Base-by-base conservation (phyloP, 1,140 invertebrate species). In the Panonychus citri region DNA sequence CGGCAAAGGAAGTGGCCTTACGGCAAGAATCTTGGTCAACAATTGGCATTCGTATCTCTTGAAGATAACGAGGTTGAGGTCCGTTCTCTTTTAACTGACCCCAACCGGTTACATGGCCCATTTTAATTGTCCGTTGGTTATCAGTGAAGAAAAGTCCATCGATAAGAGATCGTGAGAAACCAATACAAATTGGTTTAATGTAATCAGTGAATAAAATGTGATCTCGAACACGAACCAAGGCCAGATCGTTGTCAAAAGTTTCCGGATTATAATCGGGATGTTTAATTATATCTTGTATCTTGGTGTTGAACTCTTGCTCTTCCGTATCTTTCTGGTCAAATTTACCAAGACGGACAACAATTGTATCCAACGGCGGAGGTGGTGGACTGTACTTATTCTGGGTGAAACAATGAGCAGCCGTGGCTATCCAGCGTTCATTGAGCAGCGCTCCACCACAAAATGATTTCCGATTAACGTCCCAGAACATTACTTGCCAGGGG, bases 171-270 rank as follows among this genome's bases (percentile, higher is more conserved):
- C 17, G 19, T 5, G 15, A n/a, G 2, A 12, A 19, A 26, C 46
- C 63, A 15, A 66, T 37, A 52, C 65, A 66, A 19, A 66, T 61
- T 0, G 65, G 65, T 4, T 58, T 48, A 24, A 66, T 64, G 27
- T 62, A 61, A 56, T 64, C 60, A 3, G 57, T 62, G 48, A 64
- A 65, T 5, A 19, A 43, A 12, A 65, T 54, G 34, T 61, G 58
- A 17, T 62, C 43, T 21, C 25, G 24, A 25, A 66, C 34, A 10
- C 59, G 55, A 0, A 87, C 65, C 12, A 88, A 65, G 0, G 78
- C 83, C 59, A 88, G 80, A 64, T 88, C 84, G 64, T 83, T 83
- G 8, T 76, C 75, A 59, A 75, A 79, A 3, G 72, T 69, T 0
- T 62, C 66, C 0, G 76, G 61, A 65, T 74, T 73, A 64, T 81